Conservation (phyloP, 30 jellyfish, hydroid and myxozoan species). For the Cassiopea andromeda region DNA sequence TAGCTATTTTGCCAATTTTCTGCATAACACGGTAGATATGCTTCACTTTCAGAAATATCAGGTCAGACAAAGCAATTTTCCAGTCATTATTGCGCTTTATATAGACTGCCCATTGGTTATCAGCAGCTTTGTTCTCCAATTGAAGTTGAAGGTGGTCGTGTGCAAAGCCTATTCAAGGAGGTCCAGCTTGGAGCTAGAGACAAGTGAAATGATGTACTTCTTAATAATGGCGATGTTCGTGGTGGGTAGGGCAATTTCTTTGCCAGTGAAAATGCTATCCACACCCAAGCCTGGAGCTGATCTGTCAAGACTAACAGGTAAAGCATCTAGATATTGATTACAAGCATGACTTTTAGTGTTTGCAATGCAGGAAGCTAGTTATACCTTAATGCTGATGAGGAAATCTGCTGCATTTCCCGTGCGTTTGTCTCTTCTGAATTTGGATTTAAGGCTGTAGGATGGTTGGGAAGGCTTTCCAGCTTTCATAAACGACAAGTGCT, state of each 20-base stretch:
- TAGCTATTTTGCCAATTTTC: neutral
- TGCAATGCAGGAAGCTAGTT: too few species aligned
- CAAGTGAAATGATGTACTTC: neutral
- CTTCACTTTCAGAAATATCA: neutral
- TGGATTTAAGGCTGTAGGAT: too few species aligned
- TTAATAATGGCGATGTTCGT: neutral
- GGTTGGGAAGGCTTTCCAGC: too few species aligned
- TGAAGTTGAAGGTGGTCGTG: neutral
- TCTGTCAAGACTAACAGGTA: neutral
- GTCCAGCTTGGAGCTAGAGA: neutral
- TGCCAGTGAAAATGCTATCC: neutral
- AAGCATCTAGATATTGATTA: neutral
- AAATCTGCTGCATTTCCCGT: too few species aligned
- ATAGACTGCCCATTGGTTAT: neutral
- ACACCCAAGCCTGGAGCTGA: neutral
- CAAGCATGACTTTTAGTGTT: too few species aligned
- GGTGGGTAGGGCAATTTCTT: neutral
- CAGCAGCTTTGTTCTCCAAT: neutral
- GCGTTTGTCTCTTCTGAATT: too few species aligned
- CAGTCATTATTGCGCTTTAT: neutral
- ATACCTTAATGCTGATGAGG: too few species aligned
- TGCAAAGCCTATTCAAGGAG: neutral
- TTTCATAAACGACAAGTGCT: too few species aligned
- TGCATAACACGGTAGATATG: neutral
- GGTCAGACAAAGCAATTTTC: neutral